A percentile compares a stretch with the other conserved stretches of the same genome.
These are phyloP conservation scores for Drosophila diplacantha DNA, from an alignment of 2,888 invertebrate species.

Conservation along the genomic window DNA sequence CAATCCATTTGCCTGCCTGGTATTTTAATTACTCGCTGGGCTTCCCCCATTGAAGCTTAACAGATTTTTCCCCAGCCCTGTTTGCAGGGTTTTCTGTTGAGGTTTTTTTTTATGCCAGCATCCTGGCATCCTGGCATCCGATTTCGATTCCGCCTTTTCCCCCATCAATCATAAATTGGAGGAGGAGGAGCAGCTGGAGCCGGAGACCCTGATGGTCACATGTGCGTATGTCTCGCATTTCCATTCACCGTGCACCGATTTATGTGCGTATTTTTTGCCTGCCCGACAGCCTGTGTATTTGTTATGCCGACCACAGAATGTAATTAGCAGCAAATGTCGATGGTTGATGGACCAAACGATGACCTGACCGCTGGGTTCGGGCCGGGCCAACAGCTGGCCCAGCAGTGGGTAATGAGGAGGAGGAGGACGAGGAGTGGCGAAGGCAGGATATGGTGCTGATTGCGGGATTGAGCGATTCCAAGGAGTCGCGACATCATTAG, in stretches of 20 bases:
- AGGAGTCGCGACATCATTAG: conserved; percentile 28
- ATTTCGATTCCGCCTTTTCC: conserved; percentile 19
- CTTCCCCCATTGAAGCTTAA: conserved; percentile 1
- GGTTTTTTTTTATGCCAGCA: neutral
- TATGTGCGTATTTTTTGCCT: conserved; percentile 21
- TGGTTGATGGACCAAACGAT: conserved; percentile 32
- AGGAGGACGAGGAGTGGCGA: neutral
- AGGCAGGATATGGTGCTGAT: neutral
- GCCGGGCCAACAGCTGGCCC: conserved; percentile 18
- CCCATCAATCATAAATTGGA: conserved; percentile 56
- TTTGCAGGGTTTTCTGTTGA: conserved; percentile 12
- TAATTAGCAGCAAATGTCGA: conserved; percentile 70
- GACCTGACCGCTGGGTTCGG: neutral
- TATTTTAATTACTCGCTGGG: conserved; percentile 67
- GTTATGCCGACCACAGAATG: conserved; percentile 71
- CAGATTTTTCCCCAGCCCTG: conserved; percentile 23
- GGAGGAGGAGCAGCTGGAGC: neutral
- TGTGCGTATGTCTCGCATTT: conserved; percentile 43
- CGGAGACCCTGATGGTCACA: conserved; percentile 33
- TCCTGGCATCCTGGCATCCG: conserved; percentile 7
- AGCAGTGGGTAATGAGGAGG: neutral
- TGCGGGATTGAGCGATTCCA: neutral
- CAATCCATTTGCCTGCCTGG: conserved; percentile 65
- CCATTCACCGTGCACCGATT: conserved; percentile 3
- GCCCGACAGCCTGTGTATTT: conserved; percentile 42